Evolutionary conservation across 1,140 invertebrate genomes (phyloP), one percentile per base, ranked within the genome.

Genomic region (Melitaea cinxia): DNA sequence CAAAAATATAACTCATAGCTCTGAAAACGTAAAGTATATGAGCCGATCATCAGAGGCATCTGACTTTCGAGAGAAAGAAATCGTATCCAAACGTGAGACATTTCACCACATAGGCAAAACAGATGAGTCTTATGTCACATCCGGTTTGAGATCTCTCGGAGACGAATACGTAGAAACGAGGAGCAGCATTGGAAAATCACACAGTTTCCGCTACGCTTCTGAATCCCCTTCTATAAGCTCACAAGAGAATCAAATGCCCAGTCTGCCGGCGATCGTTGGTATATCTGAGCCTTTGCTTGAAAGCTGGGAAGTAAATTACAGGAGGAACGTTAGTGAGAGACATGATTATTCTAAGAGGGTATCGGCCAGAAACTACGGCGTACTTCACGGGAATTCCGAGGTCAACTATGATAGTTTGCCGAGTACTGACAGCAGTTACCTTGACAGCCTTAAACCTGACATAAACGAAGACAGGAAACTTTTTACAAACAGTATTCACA

Each of bases 131-230:
- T 88, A 83, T 45, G 73, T 80, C 0, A 75, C 77, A 23, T 84
- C 85, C 15, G 85, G 79, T 1, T 33, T 87, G 21, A 70, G 91
- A 85, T 86, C 85, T 67, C 59, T 89, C 37, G 85, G 85, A 12
- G 83, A 87, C 17, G 91, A 92, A 67, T 89, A 78, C 19, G 68
- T 82, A 1, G 90, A 90, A 70, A 79, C 81, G 12, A 77, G 90
- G 57, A 93, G 92, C 73, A 91, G 92, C 17, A 91, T 94, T 33
- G 91, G 93, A 15, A 94, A 94, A 77, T 94, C 94, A 4, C 93
- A 94, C 53, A 94, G 94, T 77, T 95, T 95, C 73, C 92, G 94
- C 65, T 91, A 92, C 56, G 92, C 92, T 28, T 91, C 91, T 24
- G 91, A 93, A 72, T 78, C 80, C 9, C 78, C 85, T 24, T 88